These are phyloP conservation scores for Gerris buenoi DNA, from an alignment of 1,140 invertebrate genomes.

Conservation along the genomic window DNA sequence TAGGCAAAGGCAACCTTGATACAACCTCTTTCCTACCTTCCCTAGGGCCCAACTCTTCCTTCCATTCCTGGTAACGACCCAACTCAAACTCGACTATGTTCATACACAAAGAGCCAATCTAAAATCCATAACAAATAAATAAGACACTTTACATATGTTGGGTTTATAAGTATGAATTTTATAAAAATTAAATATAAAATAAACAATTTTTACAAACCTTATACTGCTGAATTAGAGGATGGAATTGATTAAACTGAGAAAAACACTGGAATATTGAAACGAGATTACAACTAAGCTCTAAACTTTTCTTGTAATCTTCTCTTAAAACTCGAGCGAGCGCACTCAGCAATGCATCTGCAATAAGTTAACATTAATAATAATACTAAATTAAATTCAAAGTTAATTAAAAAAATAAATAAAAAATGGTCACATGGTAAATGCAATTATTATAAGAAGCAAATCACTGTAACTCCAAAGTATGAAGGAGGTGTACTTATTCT, in stretches of 20 bases:
- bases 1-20: constrained; percentile 22
- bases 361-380: constrained; percentile 12
- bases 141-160: no score
- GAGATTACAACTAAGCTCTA: constrained; percentile 91
- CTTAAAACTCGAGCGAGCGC: constrained; percentile 83
- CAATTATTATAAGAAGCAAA: no score
- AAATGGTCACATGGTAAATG: no score
- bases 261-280: constrained; percentile 95
- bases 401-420: no score
- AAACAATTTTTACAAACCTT: constrained; percentile 37
- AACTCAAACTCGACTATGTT: constrained; percentile 91
- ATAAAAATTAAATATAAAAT: constrained; percentile 22
- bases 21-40: neutral
- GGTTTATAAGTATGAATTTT: neutral
- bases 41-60: constrained; percentile 57
- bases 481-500: no score
- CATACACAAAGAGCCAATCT: constrained; percentile 90
- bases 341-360: constrained; percentile 84
- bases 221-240: constrained; percentile 76
- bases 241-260: constrained; percentile 91
- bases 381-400: constrained; percentile 1
- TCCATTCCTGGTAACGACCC: constrained; percentile 82
- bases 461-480: no score
- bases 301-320: constrained; percentile 93
- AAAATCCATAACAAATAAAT: no score